Base-by-base conservation (phyloP, 30 jellyfish, hydroid and myxozoan species). In the Rhopilema esculentum region DNA sequence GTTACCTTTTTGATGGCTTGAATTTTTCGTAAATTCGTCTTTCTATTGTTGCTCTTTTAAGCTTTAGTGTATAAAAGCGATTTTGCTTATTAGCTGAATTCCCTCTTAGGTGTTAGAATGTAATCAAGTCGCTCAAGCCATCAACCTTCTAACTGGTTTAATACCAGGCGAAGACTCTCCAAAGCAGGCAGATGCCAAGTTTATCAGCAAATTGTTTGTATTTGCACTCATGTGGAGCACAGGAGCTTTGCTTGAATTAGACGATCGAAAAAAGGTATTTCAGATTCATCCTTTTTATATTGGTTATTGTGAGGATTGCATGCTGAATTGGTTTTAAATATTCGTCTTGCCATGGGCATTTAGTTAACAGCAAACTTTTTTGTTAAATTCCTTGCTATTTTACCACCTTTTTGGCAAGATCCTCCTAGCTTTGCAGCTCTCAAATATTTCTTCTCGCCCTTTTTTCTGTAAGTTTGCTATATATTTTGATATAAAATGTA, bases 181-280 rank as follows among this genome's bases (percentile, higher is more conserved):
- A 8, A 85, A 92, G 72, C 96, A 85, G 28, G 84, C 90, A 0
- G 93, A 92, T 73, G 80, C 79, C 16, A 57, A 21, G 15, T 88
- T 87, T 85, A 57, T 92, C n/a, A 85, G 90, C 7, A 78, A 79
- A 69, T 88, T 92, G 81, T 89, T 66, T 49, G 97, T 92, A 6
- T 92, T 92, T 83, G 79, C 95, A 8, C 24, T 92, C 33, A 92
- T 92, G 98, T 92, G 98, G 98, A 92, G 98, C 49, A 30, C 88
- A 1, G 98, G 98, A 16, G 98, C 98, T 23, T 27, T 92, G 19
- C 97, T 92, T 0, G 98, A 92, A 75, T 72, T 92, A 19, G 94
- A 86, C 48, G 98, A 92, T 87, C 70, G 98, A 77, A 86, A 82
- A 70, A 92, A 87, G 98, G 98, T 79, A 72, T 22, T 1, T 25